Conservation (phyloP, 2,113 vertebrate species). For the Elanoides forficatus region DNA sequence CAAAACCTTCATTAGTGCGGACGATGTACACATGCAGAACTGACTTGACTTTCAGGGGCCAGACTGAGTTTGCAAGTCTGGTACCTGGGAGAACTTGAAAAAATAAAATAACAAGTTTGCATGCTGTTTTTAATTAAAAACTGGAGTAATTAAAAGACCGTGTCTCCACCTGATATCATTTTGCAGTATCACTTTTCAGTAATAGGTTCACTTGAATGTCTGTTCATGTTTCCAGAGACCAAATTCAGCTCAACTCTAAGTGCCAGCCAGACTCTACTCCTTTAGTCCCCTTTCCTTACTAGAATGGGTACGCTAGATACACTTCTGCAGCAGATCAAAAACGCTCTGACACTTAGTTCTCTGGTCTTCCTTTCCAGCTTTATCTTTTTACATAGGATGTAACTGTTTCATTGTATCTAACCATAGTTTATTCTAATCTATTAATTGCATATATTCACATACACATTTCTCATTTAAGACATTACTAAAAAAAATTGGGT, state of each 20-base stretch:
- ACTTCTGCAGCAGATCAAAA: neutral
- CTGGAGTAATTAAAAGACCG: neutral
- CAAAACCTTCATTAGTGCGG: neutral
- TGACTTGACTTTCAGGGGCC: neutral
- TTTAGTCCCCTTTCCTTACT: neutral
- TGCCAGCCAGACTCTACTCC: neutral
- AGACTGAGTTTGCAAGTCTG: neutral
- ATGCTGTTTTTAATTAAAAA: neutral
- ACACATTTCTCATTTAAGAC: neutral
- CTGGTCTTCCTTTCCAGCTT: neutral
- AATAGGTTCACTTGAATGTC: neutral
- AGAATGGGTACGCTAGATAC: neutral
- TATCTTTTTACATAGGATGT: neutral
- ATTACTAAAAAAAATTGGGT: fast-evolving
- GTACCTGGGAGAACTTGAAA: neutral
- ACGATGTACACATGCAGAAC: neutral
- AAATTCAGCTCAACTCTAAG: neutral
- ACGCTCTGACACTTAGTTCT: neutral
- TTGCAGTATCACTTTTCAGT: neutral
- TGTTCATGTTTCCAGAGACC: neutral
- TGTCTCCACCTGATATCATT: neutral
- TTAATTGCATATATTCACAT: fast-evolving
- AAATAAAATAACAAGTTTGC: neutral
- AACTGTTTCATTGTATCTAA: neutral
- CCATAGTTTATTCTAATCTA: neutral